Evolutionary conservation across 2,113 vertebrate genomes (phyloP).

Genomic region (Hemiscyllium ocellatum): DNA sequence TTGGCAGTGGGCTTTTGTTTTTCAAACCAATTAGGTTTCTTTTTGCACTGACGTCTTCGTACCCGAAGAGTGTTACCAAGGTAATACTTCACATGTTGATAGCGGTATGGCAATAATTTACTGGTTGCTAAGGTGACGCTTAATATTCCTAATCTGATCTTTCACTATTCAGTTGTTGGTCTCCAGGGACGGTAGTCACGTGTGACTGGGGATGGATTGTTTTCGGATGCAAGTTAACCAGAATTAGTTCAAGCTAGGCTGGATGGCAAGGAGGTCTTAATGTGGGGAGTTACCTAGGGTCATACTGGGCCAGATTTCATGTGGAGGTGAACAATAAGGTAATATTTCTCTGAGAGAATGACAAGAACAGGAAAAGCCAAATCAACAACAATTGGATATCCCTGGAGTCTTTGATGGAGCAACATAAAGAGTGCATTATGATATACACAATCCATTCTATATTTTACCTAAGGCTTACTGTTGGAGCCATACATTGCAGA

Average conservation of each 20-base stretch:
- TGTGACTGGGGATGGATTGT: background rate
- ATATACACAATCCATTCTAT: background rate
- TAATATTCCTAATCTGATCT: background rate
- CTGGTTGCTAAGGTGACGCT: background rate
- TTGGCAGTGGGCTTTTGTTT: background rate
- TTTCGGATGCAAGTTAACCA: background rate
- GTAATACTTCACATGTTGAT: background rate
- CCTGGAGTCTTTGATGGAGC: background rate
- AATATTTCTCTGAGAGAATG: background rate
- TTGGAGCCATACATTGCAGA: background rate
- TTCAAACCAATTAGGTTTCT: background rate
- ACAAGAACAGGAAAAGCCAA: background rate
- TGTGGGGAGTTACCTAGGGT: background rate
- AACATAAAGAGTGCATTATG: background rate
- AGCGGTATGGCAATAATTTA: background rate
- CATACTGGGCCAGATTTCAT: background rate
- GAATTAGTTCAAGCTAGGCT: background rate
- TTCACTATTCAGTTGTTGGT: background rate
- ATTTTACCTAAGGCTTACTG: background rate
- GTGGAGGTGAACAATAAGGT: background rate
- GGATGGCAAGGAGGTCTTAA: background rate
- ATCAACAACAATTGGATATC: background rate
- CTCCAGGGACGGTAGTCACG: background rate
- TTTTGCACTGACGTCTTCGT: background rate
- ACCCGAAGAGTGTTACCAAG: slow-evolving; percentile 13